phyloP scores from a whole-genome alignment of 2,113 vertebrate species.

The Erythrocercus mccallii region DNA sequence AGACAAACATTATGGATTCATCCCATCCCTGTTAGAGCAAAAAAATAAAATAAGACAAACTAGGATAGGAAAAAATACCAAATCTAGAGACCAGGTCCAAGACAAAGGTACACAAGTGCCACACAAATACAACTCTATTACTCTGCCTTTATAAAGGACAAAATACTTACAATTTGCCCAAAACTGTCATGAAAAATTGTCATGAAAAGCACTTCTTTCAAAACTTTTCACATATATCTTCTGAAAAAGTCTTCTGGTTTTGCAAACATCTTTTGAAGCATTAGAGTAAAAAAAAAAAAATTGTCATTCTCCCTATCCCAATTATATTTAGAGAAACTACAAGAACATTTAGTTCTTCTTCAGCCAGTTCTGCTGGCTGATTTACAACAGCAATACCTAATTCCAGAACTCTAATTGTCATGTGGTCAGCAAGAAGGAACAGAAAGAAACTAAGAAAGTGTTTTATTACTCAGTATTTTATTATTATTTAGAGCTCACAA shows the following conservation, averaged over 20 bases:
- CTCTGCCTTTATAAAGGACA: neutral
- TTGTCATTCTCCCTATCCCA: neutral
- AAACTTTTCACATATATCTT: neutral
- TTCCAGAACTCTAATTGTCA: neutral
- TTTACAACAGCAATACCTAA: neutral
- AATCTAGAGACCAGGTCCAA: neutral
- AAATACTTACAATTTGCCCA: neutral
- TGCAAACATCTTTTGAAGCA: neutral
- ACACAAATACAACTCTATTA: neutral
- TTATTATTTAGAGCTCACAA: neutral
- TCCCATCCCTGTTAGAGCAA: neutral
- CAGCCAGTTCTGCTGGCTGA: conserved; percentile 31
- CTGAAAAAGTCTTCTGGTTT: neutral
- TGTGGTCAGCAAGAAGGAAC: neutral
- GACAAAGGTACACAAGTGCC: neutral
- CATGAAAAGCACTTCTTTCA: neutral
- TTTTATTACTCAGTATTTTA: neutral
- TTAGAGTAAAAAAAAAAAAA: neutral
- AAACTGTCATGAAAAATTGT: neutral
- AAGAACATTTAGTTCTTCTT: conserved; percentile 25
- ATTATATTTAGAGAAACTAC: neutral
- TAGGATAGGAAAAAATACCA: neutral
- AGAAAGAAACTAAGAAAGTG: neutral
- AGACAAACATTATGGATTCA: neutral
- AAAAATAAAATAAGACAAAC: neutral